phyloP scores from a whole-genome alignment of 1,140 invertebrate species.

The Zeugodacus cucurbitae region DNA sequence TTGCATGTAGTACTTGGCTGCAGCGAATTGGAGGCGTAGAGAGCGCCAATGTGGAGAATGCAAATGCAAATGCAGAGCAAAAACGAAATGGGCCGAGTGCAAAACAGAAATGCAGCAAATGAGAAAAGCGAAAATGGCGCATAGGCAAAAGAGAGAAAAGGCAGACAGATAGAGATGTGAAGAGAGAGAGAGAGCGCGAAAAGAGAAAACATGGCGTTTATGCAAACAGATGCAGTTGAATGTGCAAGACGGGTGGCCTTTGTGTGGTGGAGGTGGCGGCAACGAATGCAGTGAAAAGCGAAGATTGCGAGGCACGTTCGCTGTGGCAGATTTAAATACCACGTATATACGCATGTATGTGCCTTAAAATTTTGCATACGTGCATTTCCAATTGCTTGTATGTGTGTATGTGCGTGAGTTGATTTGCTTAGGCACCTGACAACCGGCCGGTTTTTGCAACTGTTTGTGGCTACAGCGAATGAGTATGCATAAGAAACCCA shows the following conservation, averaged over 20 bases:
- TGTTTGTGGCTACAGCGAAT: conserved; percentile 19
- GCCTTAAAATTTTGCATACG: background rate
- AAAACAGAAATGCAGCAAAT: conserved; percentile 38
- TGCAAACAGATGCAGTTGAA: background rate
- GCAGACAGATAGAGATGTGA: background rate
- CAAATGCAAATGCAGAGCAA: conserved; percentile 5
- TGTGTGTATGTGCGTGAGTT: background rate
- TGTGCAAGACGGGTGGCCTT: background rate
- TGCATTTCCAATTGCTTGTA: too few species aligned
- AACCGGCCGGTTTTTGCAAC: conserved; percentile 14
- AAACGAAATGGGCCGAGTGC: conserved; percentile 25
- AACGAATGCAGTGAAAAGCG: conserved; percentile 17
- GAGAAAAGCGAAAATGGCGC: conserved; percentile 9
- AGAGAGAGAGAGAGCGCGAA: background rate
- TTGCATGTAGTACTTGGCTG: background rate
- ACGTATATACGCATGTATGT: background rate
- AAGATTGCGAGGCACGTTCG: conserved; percentile 14
- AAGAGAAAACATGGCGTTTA: background rate
- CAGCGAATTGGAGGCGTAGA: conserved; percentile 18
- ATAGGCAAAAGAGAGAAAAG: conserved; percentile 25
- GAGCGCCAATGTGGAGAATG: conserved; percentile 1
- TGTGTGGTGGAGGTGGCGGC: conserved; percentile 1
- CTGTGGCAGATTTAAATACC: background rate
- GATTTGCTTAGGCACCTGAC: conserved; percentile 1
- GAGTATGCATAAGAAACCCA: conserved; percentile 1